Evolutionary conservation across 2,797 vertebrate species (phyloP), one percentile per base, ranked within the genome.

Genomic region (Triplophysa bombifrons): DNA sequence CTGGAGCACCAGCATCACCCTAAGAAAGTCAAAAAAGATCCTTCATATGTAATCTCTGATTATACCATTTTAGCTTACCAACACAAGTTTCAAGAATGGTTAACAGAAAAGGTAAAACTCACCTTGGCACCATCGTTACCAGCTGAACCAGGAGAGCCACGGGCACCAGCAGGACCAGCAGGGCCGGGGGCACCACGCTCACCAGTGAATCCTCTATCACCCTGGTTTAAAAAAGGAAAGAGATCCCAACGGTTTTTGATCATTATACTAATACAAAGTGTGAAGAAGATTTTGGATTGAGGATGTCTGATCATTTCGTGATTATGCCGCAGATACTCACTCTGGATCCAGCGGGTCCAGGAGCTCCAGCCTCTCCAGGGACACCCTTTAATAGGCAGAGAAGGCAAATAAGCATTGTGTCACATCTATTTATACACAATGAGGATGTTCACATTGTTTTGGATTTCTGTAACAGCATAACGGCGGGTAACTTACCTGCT

Each of bases 121-220:
- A 99, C 98, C 96, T 99, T 99, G 92, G 96, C 95, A 92, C 98
- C 98, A 51, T 99, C 98, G 0, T 96, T 98, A 92, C 98, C 97
- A 74, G 93, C 89, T 91, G 96, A 66, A 76, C 97, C 98, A 0
- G 96, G 96, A 88, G 94, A 86, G 76, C 97, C 97, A 69, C 98
- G 97, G 76, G 93, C 86, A 82, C 98, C 98, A 86, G 92, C 83
- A 19, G 96, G 96, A 83, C 97, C 98, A 1, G 89, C 19, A 19
- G 93, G 63, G 0, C 97, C 97, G 84, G 96, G 93, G 58, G 94
- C 93, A 55, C 98, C 97, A 4, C 98, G 97, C 88, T 99, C 97
- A 22, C 98, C 98, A 0, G 96, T 93, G 94, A 98, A 98, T 88
- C 98, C 98, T 95, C 96, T 95, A 89, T 99, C 98, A 0, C 98